Conservation (phyloP, 2,113 vertebrate species). For the Silurus meridionalis region DNA sequence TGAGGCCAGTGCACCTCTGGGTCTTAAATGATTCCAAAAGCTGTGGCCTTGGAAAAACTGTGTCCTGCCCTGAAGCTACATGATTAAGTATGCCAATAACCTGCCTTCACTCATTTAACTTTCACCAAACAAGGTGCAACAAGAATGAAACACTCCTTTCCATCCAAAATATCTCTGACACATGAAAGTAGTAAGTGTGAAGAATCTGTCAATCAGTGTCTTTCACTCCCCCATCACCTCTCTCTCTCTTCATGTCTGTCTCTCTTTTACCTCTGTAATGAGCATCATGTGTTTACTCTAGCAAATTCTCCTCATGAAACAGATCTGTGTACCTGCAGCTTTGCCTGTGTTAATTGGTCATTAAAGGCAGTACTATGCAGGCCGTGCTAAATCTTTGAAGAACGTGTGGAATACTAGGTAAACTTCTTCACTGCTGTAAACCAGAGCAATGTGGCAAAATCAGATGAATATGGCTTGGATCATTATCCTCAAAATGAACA, state of each 20-base stretch:
- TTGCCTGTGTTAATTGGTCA: slow-evolving; percentile 80
- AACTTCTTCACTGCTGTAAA: slow-evolving; percentile 66
- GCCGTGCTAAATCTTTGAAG: slow-evolving; percentile 80
- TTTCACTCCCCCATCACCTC: slow-evolving; percentile 30
- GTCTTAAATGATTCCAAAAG: slow-evolving; percentile 72
- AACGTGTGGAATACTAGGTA: slow-evolving; percentile 76
- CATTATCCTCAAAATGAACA: slow-evolving; percentile 74
- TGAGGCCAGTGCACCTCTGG: slow-evolving; percentile 52
- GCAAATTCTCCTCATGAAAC: slow-evolving; percentile 69
- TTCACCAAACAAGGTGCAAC: slow-evolving; percentile 53
- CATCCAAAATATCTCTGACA: slow-evolving; percentile 15
- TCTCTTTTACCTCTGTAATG: slow-evolving; percentile 55
- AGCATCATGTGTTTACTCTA: slow-evolving; percentile 69
- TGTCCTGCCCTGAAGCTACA: slow-evolving; percentile 75
- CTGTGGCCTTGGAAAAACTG: slow-evolving; percentile 70
- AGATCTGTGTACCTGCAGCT: slow-evolving; percentile 60
- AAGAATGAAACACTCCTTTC: slow-evolving; percentile 40
- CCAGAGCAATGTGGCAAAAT: slow-evolving; percentile 56
- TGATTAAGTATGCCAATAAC: slow-evolving; percentile 79
- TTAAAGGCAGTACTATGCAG: slow-evolving; percentile 76
- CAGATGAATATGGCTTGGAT: slow-evolving; percentile 66
- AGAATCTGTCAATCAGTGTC: slow-evolving; percentile 47
- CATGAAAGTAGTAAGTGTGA: slow-evolving; percentile 32
- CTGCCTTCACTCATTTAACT: slow-evolving; percentile 69
- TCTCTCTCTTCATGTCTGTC: slow-evolving; percentile 35